Evolutionary conservation across 2,888 invertebrate species (phyloP), one percentile per base, ranked within the genome.

Genomic region (Ectobius pallidus): DNA sequence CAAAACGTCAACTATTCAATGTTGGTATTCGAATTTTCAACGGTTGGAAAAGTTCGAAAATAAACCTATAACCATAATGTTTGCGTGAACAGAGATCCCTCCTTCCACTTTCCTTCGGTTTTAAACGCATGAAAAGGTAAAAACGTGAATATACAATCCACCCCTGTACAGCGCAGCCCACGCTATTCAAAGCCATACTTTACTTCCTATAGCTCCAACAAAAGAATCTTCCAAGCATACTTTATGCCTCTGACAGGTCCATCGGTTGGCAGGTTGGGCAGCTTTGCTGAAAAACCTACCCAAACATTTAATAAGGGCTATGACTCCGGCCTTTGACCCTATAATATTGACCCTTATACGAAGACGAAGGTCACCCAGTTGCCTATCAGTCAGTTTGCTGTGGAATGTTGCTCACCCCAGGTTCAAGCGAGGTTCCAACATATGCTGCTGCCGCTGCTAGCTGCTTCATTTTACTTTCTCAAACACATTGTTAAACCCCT

Each of bases 291-390:
- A 65, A 65, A 65, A 46, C 46, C 65, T 39, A 62, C 39, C 62
- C 34, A 39, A 62, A 62, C 39, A 20, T 62, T 62, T 62, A 62
- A 62, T 39, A 62, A 62, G 62, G 62, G 62, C 39, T 62, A 62
- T 62, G 62, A 62, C 62, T 62, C 20, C 62, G 62, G 62, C 42
- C 65, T 65, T 27, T 65, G 65, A 65, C 65, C 65, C 65, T 62
- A 30, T n/a, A 58, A 58, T 58, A 58, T 32, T 58, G 58, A 58
- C 65, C 65, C 65, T 62, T 62, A 62, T 39, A 22, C 22, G 9
- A 39, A 62, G 62, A 22, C 39, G 46, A 44, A 65, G 65, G 65
- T 65, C 65, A 44, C 65, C 25, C 65, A 58, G 58, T 58, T 58
- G 58, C 58, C 30, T 58, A 58, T 58, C 58, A 58, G 58, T 52